Evolutionary conservation across 2,888 invertebrate genomes (phyloP).

Genomic region (Acanthosepion lycidas): DNA sequence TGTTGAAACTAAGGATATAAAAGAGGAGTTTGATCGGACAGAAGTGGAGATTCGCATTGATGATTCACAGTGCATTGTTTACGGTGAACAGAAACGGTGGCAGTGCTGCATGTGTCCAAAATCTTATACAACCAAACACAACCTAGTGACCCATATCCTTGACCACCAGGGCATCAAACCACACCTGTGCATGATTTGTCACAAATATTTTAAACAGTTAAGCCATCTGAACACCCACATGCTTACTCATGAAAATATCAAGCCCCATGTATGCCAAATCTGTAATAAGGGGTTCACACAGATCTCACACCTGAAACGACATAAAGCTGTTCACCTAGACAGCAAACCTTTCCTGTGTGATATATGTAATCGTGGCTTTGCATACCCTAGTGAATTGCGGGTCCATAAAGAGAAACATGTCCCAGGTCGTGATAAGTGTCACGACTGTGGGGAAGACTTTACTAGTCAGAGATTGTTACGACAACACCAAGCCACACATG

Average conservation of each 20-base stretch:
- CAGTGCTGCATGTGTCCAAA: conserved; percentile 72
- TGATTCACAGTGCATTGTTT: conserved; percentile 69
- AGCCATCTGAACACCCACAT: conserved; percentile 74
- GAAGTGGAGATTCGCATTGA: conserved; percentile 71
- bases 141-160: conserved; percentile 73
- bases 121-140: conserved; percentile 74
- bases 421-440: conserved; percentile 61
- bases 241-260: conserved; percentile 73
- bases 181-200: conserved; percentile 73
- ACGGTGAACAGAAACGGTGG: conserved; percentile 72
- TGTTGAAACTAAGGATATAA: conserved; percentile 50
- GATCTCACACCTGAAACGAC: conserved; percentile 73
- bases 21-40: conserved; percentile 59
- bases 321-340: conserved; percentile 71
- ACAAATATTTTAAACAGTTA: conserved; percentile 74
- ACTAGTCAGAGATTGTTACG: conserved; percentile 60
- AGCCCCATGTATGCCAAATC: conserved; percentile 70
- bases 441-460: conserved; percentile 65
- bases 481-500: conserved; percentile 62
- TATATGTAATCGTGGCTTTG: conserved; percentile 70
- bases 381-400: conserved; percentile 70
- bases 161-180: conserved; percentile 74
- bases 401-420: conserved; percentile 67
- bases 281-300: conserved; percentile 74
- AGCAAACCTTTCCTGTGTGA: conserved; percentile 69